These are phyloP conservation scores for Paracanthobrama guichenoti DNA, from an alignment of 2,113 vertebrate species.

Conservation along the genomic window DNA sequence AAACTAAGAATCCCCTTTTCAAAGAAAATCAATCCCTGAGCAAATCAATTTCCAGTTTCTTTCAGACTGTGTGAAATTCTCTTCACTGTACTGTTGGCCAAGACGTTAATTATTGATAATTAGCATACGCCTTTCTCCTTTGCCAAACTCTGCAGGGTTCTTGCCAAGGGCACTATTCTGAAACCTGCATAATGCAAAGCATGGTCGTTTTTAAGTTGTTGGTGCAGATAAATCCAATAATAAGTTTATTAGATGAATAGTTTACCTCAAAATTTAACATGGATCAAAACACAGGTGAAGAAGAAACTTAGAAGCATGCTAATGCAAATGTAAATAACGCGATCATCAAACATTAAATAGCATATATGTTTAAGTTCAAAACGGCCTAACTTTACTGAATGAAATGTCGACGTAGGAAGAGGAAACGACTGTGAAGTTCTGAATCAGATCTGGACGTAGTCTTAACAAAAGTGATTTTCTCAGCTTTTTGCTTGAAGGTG, in stretches of 20 bases:
- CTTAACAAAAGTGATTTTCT: no score
- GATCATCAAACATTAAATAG: no score
- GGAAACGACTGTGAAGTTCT: no score
- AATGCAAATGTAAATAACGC: no score
- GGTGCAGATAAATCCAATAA: not conserved
- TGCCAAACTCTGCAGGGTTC: not conserved
- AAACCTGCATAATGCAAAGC: not conserved
- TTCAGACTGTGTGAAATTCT: not conserved
- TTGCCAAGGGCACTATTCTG: not conserved
- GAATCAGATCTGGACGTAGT: no score
- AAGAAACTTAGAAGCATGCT: no score
- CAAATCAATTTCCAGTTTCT: not conserved
- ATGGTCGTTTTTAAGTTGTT: not conserved
- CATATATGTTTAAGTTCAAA: no score
- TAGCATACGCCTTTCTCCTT: constrained; percentile 4
- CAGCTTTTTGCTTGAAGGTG: no score
- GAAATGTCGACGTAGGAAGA: no score
- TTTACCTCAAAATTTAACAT: not conserved
- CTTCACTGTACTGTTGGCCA: not conserved
- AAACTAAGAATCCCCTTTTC: not conserved
- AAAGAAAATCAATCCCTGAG: not conserved
- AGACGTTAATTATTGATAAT: constrained; percentile 21
- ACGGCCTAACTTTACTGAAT: no score
- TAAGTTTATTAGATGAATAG: not conserved
- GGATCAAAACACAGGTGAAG: no score